Evolutionary conservation across 2,888 invertebrate species (phyloP).

Genomic region (Parnassius glacialis): DNA sequence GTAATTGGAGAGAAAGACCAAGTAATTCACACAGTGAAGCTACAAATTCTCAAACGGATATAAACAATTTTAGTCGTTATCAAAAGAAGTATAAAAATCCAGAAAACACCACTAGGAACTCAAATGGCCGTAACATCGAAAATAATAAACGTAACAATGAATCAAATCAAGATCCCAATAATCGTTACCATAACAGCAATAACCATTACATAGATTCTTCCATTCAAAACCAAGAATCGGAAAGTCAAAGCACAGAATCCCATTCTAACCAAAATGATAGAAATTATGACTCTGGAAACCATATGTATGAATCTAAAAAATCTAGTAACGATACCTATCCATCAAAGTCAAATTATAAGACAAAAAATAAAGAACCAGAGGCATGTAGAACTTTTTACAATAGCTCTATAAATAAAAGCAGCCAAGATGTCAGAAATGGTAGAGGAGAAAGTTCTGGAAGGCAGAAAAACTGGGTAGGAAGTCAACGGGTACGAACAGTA

Average conservation of each 20-base stretch:
- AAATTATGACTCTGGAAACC: constrained; percentile 32
- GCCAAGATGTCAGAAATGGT: constrained; percentile 59
- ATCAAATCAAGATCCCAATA: constrained; percentile 34
- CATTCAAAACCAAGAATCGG: constrained; percentile 28
- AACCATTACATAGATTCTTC: constrained; percentile 30
- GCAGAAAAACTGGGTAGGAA: constrained; percentile 58
- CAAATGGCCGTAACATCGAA: constrained; percentile 34
- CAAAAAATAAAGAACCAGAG: constrained; percentile 60
- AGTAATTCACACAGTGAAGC: constrained; percentile 41
- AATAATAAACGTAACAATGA: constrained; percentile 30
- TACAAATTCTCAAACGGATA: constrained; percentile 25
- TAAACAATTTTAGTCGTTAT: constrained; percentile 27
- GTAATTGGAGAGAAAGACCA: constrained; percentile 67
- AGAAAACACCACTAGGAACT: constrained; percentile 38
- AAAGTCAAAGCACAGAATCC: constrained; percentile 28
- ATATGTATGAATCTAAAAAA: constrained; percentile 21
- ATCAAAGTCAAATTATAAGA: constrained; percentile 53
- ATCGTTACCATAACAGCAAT: constrained; percentile 33
- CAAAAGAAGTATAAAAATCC: constrained; percentile 43
- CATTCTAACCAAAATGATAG: constrained; percentile 32
- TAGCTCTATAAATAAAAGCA: constrained; percentile 59
- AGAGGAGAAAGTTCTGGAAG: constrained; percentile 54
- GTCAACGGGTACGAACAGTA: constrained; percentile 51
- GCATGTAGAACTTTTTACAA: constrained; percentile 64
- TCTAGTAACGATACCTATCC: constrained; percentile 34